Conservation (phyloP, 2,113 vertebrate genomes). For the Cricetomys ansorgei region DNA sequence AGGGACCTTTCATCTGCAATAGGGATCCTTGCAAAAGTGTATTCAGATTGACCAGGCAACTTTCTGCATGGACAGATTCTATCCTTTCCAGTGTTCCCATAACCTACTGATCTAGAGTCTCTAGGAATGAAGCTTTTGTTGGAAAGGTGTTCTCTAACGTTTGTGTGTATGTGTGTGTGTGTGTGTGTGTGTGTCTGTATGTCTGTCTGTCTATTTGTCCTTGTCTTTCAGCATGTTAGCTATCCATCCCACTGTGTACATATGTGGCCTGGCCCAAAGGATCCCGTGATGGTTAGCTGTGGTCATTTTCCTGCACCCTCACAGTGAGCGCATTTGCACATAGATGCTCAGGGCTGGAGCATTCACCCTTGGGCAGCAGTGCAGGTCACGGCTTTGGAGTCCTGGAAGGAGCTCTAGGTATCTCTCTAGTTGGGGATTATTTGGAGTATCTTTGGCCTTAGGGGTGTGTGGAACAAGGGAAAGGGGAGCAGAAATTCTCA, state of each 20-base stretch:
- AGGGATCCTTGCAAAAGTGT: not conserved
- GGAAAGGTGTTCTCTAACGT: not conserved
- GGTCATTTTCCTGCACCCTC: not conserved
- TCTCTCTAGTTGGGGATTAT: not conserved
- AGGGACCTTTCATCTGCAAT: not conserved
- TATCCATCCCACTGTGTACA: too few relatives aligned
- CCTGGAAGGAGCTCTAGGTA: not conserved
- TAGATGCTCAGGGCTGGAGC: not conserved
- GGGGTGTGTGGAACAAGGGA: not conserved
- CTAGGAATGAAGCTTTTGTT: not conserved
- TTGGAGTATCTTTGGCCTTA: not conserved
- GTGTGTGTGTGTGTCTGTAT: not conserved
- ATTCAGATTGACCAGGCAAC: not conserved
- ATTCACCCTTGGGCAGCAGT: not conserved
- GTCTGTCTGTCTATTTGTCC: too few relatives aligned
- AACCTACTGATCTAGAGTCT: not conserved
- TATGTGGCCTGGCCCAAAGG: accelerated
- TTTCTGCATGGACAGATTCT: not conserved
- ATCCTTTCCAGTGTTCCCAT: not conserved
- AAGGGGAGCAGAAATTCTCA: not conserved
- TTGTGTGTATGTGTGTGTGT: not conserved
- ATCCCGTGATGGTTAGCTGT: not conserved
- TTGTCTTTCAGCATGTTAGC: too few relatives aligned
- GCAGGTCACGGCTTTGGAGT: not conserved
- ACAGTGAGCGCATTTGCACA: not conserved